These are phyloP conservation scores for Oceanites oceanicus DNA, from an alignment of 2,113 vertebrate species.

Conservation along the genomic window DNA sequence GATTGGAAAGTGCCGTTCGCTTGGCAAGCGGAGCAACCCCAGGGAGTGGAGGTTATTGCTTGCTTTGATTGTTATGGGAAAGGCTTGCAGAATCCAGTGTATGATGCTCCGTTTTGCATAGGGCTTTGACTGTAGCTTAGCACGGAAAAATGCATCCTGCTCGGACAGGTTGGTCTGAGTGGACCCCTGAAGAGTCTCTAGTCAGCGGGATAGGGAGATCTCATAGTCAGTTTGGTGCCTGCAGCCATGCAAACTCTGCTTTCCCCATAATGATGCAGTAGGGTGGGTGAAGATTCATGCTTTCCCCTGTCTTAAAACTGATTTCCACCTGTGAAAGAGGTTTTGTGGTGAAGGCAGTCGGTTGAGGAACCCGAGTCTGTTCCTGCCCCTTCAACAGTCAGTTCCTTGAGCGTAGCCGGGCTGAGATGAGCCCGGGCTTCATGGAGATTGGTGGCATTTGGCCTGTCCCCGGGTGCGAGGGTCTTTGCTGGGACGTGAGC, in stretches of 20 bases:
- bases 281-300: not conserved
- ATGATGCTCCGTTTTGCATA: accelerated
- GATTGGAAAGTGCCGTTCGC: accelerated
- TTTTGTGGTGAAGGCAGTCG: not conserved
- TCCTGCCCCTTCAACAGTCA: not conserved
- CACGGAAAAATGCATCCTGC: not conserved
- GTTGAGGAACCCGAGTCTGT: accelerated
- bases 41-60: not conserved
- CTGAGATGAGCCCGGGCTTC: accelerated
- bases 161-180: accelerated
- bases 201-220: accelerated
- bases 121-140: not conserved
- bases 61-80: not conserved
- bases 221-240: accelerated
- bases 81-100: not conserved
- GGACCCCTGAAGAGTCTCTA: not conserved
- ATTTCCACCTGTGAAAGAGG: not conserved
- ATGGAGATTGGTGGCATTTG: accelerated
- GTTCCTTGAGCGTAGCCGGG: accelerated
- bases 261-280: accelerated
- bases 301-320: not conserved
- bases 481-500: not conserved
- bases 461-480: not conserved
- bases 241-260: not conserved
- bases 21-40: not conserved